phyloP scores from a whole-genome alignment of 2,113 vertebrate genomes.

The Saimiri boliviensis region DNA sequence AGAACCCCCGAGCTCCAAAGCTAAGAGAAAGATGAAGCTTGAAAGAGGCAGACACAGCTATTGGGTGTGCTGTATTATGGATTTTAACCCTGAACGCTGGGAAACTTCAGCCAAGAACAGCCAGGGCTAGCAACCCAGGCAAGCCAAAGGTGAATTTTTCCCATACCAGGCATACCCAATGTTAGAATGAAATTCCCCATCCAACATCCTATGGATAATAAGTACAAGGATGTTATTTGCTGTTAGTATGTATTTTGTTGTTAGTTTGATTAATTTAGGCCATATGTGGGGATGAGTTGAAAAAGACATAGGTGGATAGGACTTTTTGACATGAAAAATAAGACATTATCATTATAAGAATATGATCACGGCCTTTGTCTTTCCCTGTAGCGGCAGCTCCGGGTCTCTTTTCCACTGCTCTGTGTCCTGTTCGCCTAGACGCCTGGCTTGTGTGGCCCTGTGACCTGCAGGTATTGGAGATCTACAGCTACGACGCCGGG shows the following conservation, averaged over 20 bases:
- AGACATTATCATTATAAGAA: neutral
- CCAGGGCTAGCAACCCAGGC: neutral
- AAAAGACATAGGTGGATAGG: neutral
- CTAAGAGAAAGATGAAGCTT: constrained; percentile 25
- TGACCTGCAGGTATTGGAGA: no score
- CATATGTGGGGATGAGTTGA: neutral
- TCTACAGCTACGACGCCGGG: no score
- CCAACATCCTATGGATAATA: neutral
- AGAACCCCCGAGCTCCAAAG: constrained; percentile 49
- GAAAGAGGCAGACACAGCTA: constrained; percentile 16
- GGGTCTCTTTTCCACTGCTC: no score
- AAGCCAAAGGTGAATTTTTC: neutral
- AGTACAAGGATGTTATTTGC: neutral
- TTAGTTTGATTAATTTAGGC: constrained; percentile 14
- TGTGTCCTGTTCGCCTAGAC: no score
- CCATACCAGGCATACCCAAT: neutral
- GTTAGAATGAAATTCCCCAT: neutral
- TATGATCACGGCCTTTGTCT: no score
- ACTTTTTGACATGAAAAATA: neutral
- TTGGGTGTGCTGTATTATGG: neutral
- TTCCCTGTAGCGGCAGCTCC: no score
- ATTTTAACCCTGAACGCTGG: constrained; percentile 5
- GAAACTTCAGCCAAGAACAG: neutral
- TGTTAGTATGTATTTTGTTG: neutral
- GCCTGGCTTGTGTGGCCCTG: no score